Evolutionary conservation across 2,797 vertebrate species (phyloP).

Genomic region (Pangasius krempfi): DNA sequence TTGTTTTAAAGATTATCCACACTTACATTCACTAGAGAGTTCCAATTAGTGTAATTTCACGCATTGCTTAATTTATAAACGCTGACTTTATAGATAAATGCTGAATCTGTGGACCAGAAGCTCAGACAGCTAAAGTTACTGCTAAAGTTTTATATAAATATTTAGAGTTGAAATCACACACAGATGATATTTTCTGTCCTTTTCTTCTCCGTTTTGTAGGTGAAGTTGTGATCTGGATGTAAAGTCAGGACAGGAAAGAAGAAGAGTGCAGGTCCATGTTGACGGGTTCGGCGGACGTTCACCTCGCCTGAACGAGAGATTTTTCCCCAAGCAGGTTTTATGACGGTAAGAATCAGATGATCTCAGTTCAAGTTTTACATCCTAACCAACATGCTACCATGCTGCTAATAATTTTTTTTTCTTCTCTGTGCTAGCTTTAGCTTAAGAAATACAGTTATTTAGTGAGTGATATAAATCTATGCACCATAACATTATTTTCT

Average conservation of each 20-base stretch:
- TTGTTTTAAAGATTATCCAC: too few relatives aligned
- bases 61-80: background rate
- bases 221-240: background rate
- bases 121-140: background rate
- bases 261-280: background rate
- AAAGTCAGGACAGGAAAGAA: background rate
- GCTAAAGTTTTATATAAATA: background rate
- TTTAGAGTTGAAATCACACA: background rate
- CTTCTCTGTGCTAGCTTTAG: background rate
- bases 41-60: background rate
- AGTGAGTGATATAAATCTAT: background rate
- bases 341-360: constrained; percentile 1
- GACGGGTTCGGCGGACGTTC: background rate
- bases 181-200: background rate
- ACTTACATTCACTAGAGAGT: background rate
- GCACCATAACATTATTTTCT: background rate
- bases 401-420: background rate
- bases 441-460: background rate
- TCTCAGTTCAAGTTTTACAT: background rate
- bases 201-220: background rate
- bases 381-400: background rate
- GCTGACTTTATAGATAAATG: background rate
- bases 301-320: background rate
- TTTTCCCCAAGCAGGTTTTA: background rate
- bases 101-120: background rate